These are phyloP conservation scores for Picus viridis DNA, from an alignment of 2,797 vertebrate genomes.

Conservation along the genomic window DNA sequence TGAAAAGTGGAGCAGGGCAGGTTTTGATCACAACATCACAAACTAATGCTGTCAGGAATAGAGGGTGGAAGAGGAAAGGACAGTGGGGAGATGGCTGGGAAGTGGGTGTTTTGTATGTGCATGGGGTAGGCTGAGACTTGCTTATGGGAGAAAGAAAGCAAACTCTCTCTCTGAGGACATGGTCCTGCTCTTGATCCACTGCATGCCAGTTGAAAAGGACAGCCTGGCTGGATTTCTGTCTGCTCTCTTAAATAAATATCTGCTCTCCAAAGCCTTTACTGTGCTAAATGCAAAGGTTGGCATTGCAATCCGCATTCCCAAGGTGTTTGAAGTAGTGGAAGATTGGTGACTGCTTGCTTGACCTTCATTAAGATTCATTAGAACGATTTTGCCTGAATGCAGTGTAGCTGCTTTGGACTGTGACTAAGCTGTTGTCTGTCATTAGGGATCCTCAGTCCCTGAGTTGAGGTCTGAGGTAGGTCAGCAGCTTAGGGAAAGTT, in stretches of 20 bases:
- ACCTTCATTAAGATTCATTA: background rate
- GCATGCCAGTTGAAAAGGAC: background rate
- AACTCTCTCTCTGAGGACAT: background rate
- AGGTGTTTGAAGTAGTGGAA: background rate
- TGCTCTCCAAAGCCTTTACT: background rate
- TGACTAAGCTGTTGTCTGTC: background rate
- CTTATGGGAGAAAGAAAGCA: background rate
- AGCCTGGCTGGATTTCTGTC: background rate
- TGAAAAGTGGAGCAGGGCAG: background rate
- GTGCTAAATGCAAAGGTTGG: background rate
- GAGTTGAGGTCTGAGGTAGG: background rate
- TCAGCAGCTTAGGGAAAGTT: background rate
- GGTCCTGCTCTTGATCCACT: background rate
- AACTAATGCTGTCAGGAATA: background rate
- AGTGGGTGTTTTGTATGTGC: background rate
- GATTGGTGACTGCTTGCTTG: rapidly evolving
- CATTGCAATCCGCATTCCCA: background rate
- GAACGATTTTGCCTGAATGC: background rate
- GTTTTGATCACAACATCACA: background rate
- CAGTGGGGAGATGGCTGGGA: background rate
- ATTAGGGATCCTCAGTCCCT: background rate
- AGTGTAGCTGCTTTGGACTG: background rate
- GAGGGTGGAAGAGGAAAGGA: background rate
- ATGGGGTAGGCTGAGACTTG: background rate
- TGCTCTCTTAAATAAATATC: background rate